Evolutionary conservation across 2,113 vertebrate species (phyloP).

Genomic region (Nesoenas mayeri): DNA sequence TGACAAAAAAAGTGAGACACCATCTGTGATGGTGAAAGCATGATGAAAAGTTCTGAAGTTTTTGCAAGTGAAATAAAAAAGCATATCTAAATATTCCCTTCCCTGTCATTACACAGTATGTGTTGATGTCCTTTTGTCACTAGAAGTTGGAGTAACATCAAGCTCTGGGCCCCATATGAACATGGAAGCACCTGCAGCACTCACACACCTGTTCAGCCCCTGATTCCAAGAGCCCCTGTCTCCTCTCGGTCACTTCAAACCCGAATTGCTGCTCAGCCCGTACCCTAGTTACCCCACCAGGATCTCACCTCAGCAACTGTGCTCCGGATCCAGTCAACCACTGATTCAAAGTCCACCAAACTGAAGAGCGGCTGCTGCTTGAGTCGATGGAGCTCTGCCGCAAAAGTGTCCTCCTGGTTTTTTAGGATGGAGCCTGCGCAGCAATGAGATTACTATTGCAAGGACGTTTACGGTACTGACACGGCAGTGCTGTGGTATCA

Average conservation of each 20-base stretch:
- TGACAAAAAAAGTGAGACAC: neutral
- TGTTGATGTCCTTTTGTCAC: neutral
- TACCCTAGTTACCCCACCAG: neutral
- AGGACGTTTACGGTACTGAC: neutral
- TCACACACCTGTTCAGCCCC: neutral
- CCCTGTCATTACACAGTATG: neutral
- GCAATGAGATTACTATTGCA: neutral
- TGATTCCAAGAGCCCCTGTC: neutral
- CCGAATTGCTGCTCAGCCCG: neutral
- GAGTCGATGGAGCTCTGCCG: constrained; percentile 90
- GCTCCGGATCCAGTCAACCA: constrained; percentile 93
- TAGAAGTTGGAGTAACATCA: neutral
- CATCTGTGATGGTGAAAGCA: neutral
- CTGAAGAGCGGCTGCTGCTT: constrained; percentile 95
- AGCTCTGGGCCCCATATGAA: neutral
- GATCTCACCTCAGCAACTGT: constrained; percentile 91
- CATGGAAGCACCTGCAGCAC: neutral
- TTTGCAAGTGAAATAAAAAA: neutral
- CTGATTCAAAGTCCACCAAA: constrained; percentile 92
- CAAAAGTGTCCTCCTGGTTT: constrained; percentile 94
- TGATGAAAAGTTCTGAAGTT: neutral
- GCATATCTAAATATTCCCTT: neutral
- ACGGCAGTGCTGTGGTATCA: neutral
- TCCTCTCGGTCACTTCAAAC: neutral
- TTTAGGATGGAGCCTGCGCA: constrained; percentile 92